These are phyloP conservation scores for Orbicella faveolata DNA, from an alignment of 64 coral and sea anemone genomes.

Conservation along the genomic window DNA sequence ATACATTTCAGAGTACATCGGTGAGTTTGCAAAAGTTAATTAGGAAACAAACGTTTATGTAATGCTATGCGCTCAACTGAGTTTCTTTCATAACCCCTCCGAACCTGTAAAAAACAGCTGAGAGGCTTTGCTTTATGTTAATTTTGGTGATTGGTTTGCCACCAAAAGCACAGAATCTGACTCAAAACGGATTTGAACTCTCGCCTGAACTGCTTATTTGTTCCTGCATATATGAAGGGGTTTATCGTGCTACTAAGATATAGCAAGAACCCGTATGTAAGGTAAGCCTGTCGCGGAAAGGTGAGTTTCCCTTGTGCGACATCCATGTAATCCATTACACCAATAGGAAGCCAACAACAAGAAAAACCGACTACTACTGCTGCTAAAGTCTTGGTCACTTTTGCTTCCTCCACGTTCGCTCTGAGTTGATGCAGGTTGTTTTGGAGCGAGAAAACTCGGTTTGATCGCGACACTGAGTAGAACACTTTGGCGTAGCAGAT, in stretches of 20 bases:
- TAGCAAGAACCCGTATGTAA: conserved; percentile 49
- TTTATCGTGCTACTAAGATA: conserved; percentile 55
- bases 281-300: conserved; percentile 51
- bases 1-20: no score
- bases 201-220: conserved; percentile 51
- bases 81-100: no score
- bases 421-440: conserved; percentile 3
- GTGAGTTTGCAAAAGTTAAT: no score
- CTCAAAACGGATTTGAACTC: conserved; percentile 43
- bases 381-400: conserved; percentile 39
- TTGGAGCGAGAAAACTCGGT: not conserved
- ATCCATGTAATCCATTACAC: conserved; percentile 49
- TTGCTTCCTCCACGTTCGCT: conserved; percentile 43
- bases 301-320: conserved; percentile 30
- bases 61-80: no score
- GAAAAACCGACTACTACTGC: conserved; percentile 47
- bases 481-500: not conserved
- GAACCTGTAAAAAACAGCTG: no score
- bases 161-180: not conserved
- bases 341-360: conserved; percentile 64
- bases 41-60: no score
- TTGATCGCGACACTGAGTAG: not conserved
- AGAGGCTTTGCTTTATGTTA: no score
- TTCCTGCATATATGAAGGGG: conserved; percentile 67
- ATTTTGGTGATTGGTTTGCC: not conserved